These are phyloP conservation scores for Diabrotica virgifera DNA, from an alignment of 1,140 invertebrate genomes.

Conservation along the genomic window DNA sequence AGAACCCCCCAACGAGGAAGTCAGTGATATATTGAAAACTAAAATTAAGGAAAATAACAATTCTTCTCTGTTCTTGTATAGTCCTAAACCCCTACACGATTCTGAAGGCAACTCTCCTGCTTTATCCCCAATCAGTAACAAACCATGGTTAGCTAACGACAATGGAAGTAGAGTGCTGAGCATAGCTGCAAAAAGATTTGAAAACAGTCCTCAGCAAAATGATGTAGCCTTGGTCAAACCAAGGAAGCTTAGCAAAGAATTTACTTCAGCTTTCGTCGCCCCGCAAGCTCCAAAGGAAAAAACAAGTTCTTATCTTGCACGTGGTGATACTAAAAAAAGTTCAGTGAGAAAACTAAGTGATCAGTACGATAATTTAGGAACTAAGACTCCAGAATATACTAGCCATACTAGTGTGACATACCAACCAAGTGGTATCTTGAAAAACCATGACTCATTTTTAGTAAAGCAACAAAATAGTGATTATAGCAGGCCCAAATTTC, in stretches of 20 bases:
- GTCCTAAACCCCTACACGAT: slow-evolving; percentile 23
- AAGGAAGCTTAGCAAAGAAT: slow-evolving; percentile 37
- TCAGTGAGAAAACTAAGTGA: slow-evolving; percentile 44
- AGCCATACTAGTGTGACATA: slow-evolving; percentile 25
- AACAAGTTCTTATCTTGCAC: slow-evolving; percentile 31
- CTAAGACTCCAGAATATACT: slow-evolving; percentile 24
- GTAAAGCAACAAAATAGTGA: neutral
- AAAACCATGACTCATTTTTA: neutral
- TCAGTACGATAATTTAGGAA: slow-evolving; percentile 39
- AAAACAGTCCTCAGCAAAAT: slow-evolving; percentile 41
- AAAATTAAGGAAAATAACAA: slow-evolving; percentile 24
- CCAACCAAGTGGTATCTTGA: neutral
- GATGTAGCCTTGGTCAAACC: slow-evolving; percentile 27
- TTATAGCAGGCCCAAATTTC: no score
- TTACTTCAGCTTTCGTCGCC: slow-evolving; percentile 25
- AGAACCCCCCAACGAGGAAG: neutral
- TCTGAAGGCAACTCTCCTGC: slow-evolving; percentile 16
- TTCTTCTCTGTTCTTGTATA: slow-evolving; percentile 45
- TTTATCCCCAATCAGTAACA: slow-evolving; percentile 25
- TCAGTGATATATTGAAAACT: slow-evolving; percentile 27
- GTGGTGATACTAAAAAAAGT: slow-evolving; percentile 25
- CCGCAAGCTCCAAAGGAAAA: slow-evolving; percentile 26
- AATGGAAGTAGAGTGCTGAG: slow-evolving; percentile 48
- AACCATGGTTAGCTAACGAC: slow-evolving; percentile 45
- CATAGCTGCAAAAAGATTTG: slow-evolving; percentile 51